Evolutionary conservation across 2,888 invertebrate species (phyloP).

Genomic region (Dromius quadrimaculatus): DNA sequence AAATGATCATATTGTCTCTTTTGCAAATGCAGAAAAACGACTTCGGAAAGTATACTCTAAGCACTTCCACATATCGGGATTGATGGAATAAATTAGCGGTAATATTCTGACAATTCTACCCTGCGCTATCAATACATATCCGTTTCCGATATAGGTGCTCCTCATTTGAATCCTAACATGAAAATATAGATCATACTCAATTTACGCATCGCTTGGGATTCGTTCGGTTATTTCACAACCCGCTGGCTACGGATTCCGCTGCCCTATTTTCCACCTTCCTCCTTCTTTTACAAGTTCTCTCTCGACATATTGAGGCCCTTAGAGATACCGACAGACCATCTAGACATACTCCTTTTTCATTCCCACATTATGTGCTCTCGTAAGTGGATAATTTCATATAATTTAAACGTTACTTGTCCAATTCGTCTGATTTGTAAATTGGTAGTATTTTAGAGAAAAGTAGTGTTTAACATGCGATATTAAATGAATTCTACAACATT

Average conservation of each 20-base stretch:
- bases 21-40: no score
- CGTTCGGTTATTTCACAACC: slow-evolving; percentile 20
- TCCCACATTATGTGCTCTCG: slow-evolving; percentile 8
- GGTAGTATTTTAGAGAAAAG: slow-evolving; percentile 4
- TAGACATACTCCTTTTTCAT: slow-evolving; percentile 11
- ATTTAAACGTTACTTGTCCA: slow-evolving; percentile 23
- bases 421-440: slow-evolving; percentile 10
- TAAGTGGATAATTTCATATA: slow-evolving; percentile 17
- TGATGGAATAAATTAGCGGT: no score
- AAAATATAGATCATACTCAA: slow-evolving; percentile 30
- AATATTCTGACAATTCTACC: no score
- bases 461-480: slow-evolving; percentile 3
- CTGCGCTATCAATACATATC: no score
- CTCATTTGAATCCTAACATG: background rate
- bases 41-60: no score
- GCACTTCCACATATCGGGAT: no score
- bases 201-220: slow-evolving; percentile 27
- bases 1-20: no score
- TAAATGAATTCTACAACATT: slow-evolving; percentile 14
- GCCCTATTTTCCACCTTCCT: background rate
- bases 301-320: no score
- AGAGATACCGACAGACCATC: background rate
- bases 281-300: no score
- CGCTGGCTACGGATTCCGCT: slow-evolving; percentile 21
- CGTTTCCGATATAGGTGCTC: no score